Base-by-base conservation (phyloP, 2,888 invertebrate genomes). In the Hydrotaea diabolus region DNA sequence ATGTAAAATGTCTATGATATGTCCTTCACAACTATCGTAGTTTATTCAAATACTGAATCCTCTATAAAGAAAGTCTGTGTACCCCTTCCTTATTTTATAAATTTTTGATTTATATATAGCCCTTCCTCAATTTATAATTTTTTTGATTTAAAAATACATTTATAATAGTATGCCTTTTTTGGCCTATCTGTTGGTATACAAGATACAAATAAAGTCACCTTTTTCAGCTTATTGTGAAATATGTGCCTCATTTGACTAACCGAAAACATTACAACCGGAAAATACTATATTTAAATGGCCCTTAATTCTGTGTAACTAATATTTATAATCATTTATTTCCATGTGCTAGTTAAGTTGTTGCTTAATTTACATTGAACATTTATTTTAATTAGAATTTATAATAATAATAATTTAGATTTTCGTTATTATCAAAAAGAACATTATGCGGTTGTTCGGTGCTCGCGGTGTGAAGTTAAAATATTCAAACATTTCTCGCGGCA, bases 331-430 rank as follows among this genome's bases (percentile, higher is more conserved):
- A 69, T 46, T 46, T 66, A 66, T 39, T 39, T 11, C 11, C 31
- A n/a, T 66, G 21, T 15, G 17, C 19, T 66, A 43, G 43, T 43
- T 39, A 43, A 43, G 19, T 21, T 46, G 31, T 31, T 31, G 15
- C 17, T 23, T 15, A 69, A 69, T 17, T 13, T 69, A 21, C 15
- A 21, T 46, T 69, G 19, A 69, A 69, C 43, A 69, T 69, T 46
- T 69, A 69, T 69, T 69, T 69, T 69, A 69, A 69, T 69, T 69
- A 46, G 46, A 69, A 69, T 69, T 69, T 69, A 69, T 69, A 46
- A 26, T 59, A 13, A 13, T 59, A 59, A 19, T 69, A 46, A 69
- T 69, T 69, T 46, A 8, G 64, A 64, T 36, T 36, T 64, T 64
- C 17, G 64, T 64, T 59, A 43, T 8, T 46, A 0, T 43, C 2